Base-by-base conservation (phyloP, 2,888 invertebrate species). In the Dione vanillae region DNA sequence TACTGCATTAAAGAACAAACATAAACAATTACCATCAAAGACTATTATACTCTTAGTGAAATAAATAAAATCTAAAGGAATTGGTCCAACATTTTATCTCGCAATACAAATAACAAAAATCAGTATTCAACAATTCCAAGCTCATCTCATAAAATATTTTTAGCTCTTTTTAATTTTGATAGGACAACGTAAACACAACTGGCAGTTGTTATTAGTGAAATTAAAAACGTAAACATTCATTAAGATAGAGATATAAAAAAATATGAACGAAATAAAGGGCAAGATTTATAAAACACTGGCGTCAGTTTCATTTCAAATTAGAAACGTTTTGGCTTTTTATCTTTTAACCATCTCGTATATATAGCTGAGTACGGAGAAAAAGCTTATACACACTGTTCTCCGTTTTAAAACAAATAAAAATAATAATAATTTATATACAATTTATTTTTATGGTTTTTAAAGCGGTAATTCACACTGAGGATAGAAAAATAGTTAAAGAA, bases 121-220 rank as follows among this genome's bases (percentile, higher is more conserved):
- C 7, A 40, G 37, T 20, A 37, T 40, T 10, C 54, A 11, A 56
- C 54, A 56, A 56, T 37, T 37, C 56, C 37, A 16, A 37, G 16
- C 11, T 9, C 16, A 11, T 37, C 7, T 7, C 8, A 16, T 5
- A 3, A 37, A 16, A 19, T 56, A 19, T 40, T 56, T 56, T 56
- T 45, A 27, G 43, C 45, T 45, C 27, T 59, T 59, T n/a, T 41
- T 20, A 43, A 19, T 61, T 61, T 27, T n/a, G 20, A 43, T 45
- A 7, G 41, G 43, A 61, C 61, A 35, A 11, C 27, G n/a, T 16
- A 45, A 61, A 61, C 11, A 27, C 20, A 45, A 27, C 43, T 45
- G 56, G 37, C 56, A 56, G 37, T 37, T 56, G 56, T 40, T 40
- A 56, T 56, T 56, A 56, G 56, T 56, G 37, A 56, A 56, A 56